These are phyloP conservation scores for Larimichthys crocea DNA, from an alignment of 2,113 vertebrate genomes.

Conservation along the genomic window DNA sequence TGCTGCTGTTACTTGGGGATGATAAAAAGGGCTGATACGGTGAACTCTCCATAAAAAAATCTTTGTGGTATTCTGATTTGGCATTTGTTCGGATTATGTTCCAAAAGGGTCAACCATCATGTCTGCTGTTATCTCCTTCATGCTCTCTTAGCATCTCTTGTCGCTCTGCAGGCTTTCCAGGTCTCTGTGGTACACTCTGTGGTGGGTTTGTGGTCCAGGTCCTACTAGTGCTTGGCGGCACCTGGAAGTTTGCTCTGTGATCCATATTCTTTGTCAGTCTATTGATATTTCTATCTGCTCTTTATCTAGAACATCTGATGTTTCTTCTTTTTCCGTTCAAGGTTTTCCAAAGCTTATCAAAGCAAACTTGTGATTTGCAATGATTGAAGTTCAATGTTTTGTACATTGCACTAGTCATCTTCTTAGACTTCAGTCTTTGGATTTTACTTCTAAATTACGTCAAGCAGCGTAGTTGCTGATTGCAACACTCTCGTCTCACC, in stretches of 20 bases:
- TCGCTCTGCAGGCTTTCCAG: neutral
- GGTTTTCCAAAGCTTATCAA: neutral
- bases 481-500: too few relatives aligned
- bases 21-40: neutral
- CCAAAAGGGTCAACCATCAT: neutral
- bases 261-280: too few relatives aligned
- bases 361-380: neutral
- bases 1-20: neutral
- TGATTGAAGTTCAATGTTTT: too few relatives aligned
- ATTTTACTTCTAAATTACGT: neutral
- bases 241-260: neutral
- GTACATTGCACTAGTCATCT: neutral
- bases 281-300: neutral
- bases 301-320: neutral
- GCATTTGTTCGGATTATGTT: neutral
- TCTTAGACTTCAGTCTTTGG: neutral
- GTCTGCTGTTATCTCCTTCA: neutral
- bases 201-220: neutral
- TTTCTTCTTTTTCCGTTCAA: neutral
- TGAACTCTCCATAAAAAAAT: neutral
- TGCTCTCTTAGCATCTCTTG: neutral
- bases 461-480: too few relatives aligned
- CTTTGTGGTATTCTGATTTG: neutral
- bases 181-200: neutral
- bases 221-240: neutral